These are phyloP conservation scores for Cottoperca gobio DNA, from an alignment of 2,797 vertebrate species.

Conservation along the genomic window DNA sequence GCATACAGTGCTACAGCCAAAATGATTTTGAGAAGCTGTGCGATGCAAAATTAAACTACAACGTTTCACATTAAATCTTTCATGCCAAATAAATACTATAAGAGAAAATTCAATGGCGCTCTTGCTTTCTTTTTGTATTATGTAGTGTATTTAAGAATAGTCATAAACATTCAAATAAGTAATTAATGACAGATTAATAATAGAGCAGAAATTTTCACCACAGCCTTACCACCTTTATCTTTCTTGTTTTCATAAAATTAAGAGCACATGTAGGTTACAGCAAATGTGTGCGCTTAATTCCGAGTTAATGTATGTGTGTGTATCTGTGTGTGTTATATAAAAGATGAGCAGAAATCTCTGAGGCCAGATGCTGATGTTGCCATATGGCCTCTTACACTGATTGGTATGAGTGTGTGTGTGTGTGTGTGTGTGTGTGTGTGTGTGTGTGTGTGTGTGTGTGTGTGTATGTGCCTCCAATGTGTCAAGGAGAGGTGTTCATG, in stretches of 20 bases:
- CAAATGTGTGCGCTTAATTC: conserved; percentile 25
- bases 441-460: conserved; percentile 26
- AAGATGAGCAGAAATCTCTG: conserved; percentile 67
- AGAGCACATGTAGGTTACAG: neutral
- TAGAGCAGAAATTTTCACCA: neutral
- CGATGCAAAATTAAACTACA: conserved; percentile 39
- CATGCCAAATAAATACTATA: neutral
- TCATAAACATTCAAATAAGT: neutral
- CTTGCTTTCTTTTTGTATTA: neutral
- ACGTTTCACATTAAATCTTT: conserved; percentile 26
- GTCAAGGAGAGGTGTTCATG: conserved; percentile 33
- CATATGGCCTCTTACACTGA: conserved; percentile 77
- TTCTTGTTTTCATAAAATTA: neutral
- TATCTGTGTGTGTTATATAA: conserved; percentile 66
- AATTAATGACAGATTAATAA: neutral
- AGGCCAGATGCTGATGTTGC: conserved; percentile 72
- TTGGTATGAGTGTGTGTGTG: conserved; percentile 50
- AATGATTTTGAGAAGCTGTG: conserved; percentile 32
- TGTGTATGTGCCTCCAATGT: conserved; percentile 15
- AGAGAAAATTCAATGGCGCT: neutral
- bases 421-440: conserved; percentile 35
- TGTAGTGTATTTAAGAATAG: neutral
- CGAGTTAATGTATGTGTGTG: conserved; percentile 17
- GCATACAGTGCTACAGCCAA: conserved; percentile 21
- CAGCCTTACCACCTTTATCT: neutral